A percentile compares a stretch with the other conserved stretches of the same genome.
Conservation (phyloP, 2,797 vertebrate species). For the Crossoptilon crossoptilon region DNA sequence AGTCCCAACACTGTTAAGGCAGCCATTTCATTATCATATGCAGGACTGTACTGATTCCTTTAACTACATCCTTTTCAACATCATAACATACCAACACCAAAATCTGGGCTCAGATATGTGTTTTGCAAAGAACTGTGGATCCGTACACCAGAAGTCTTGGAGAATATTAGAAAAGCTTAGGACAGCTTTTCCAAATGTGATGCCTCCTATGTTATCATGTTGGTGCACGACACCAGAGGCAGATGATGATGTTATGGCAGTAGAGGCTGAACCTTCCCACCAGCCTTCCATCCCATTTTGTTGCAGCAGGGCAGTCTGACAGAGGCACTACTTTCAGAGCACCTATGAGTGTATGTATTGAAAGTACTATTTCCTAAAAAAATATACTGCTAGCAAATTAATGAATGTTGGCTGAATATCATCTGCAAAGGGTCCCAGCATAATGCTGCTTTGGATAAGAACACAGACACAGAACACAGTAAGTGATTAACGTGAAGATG, state of each 20-base stretch:
- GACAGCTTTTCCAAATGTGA: background rate
- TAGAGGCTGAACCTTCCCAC: too few relatives aligned
- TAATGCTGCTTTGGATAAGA: background rate
- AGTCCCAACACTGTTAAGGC: background rate
- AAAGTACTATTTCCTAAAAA: background rate
- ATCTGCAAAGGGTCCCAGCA: background rate
- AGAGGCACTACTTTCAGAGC: too few relatives aligned
- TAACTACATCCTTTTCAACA: background rate
- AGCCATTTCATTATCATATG: background rate
- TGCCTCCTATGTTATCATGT: too few relatives aligned
- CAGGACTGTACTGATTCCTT: accelerated
- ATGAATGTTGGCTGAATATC: background rate
- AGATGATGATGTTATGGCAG: too few relatives aligned
- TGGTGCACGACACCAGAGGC: too few relatives aligned
- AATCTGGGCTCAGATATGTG: background rate
- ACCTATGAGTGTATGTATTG: background rate
- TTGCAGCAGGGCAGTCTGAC: too few relatives aligned
- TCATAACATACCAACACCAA: background rate
- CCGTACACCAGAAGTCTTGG: background rate
- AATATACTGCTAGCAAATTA: background rate
- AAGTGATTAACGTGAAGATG: background rate
- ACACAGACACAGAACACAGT: background rate
- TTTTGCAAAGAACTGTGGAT: background rate
- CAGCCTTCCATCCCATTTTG: too few relatives aligned
- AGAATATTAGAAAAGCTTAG: background rate